phyloP scores from a whole-genome alignment of 2,888 invertebrate genomes.

The Lasioglossum calceatum region DNA sequence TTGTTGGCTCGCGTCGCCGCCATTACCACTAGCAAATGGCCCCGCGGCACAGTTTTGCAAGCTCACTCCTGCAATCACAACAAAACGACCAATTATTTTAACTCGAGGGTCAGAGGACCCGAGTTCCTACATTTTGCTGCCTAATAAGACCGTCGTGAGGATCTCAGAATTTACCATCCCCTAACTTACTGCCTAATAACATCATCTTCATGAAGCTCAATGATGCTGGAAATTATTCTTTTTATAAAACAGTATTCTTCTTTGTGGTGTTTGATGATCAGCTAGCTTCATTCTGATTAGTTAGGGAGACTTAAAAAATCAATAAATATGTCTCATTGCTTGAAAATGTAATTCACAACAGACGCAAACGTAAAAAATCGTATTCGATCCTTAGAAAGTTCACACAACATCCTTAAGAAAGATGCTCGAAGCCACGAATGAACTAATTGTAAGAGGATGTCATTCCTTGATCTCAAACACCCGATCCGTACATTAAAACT shows the following conservation, averaged over 20 bases:
- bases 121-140: background rate
- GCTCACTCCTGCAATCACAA: slow-evolving; percentile 76
- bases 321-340: background rate
- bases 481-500: no score
- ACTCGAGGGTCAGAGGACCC: background rate
- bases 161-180: background rate
- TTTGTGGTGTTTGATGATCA: background rate
- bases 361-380: no score
- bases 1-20: slow-evolving; percentile 87
- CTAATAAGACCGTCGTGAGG: background rate
- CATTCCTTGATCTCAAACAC: no score
- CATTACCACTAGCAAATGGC: slow-evolving; percentile 78
- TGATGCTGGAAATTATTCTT: background rate
- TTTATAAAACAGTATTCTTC: background rate
- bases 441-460: no score
- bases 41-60: slow-evolving; percentile 80
- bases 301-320: background rate
- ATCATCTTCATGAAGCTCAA: background rate
- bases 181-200: background rate
- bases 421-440: no score
- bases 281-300: background rate
- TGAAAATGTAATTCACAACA: background rate
- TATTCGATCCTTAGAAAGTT: no score
- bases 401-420: no score
- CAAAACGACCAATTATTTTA: background rate